Evolutionary conservation across 2,888 invertebrate species (phyloP).

Genomic region (Drosophila atripex): DNA sequence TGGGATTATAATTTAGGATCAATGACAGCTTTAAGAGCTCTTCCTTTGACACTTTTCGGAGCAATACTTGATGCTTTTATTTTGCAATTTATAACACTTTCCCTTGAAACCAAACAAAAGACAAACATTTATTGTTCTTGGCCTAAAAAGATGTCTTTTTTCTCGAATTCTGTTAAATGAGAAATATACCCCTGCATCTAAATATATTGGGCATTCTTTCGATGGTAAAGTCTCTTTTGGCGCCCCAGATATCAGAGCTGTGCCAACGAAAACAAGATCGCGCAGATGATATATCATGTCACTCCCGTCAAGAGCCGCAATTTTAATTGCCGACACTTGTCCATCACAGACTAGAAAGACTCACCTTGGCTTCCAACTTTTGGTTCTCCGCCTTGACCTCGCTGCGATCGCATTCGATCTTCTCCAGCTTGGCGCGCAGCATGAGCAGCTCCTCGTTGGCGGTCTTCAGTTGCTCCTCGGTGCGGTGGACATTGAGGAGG

Average conservation of each 20-base stretch:
- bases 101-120: neutral
- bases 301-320: conserved; percentile 23
- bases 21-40: too few relatives aligned
- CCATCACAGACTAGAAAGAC: conserved; percentile 69
- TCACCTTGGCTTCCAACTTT: conserved; percentile 95
- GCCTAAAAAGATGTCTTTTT: neutral
- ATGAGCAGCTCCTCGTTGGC: conserved; percentile 95
- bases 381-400: conserved; percentile 94
- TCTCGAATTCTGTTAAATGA: neutral
- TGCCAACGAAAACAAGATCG: conserved; percentile 32
- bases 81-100: neutral
- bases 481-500: conserved; percentile 95
- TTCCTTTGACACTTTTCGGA: too few relatives aligned
- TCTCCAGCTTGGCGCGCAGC: conserved; percentile 92
- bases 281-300: conserved; percentile 42
- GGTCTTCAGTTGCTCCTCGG: conserved; percentile 93
- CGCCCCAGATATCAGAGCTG: conserved; percentile 60
- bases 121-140: conserved; percentile 14
- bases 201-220: conserved; percentile 24
- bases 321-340: conserved; percentile 49
- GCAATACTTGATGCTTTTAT: too few relatives aligned
- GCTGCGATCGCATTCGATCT: conserved; percentile 93
- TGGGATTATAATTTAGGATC: too few relatives aligned
- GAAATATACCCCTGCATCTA: conserved; percentile 18
- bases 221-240: conserved; percentile 41